Evolutionary conservation across 2,113 vertebrate species (phyloP).

Genomic region (Circaetus gallicus): DNA sequence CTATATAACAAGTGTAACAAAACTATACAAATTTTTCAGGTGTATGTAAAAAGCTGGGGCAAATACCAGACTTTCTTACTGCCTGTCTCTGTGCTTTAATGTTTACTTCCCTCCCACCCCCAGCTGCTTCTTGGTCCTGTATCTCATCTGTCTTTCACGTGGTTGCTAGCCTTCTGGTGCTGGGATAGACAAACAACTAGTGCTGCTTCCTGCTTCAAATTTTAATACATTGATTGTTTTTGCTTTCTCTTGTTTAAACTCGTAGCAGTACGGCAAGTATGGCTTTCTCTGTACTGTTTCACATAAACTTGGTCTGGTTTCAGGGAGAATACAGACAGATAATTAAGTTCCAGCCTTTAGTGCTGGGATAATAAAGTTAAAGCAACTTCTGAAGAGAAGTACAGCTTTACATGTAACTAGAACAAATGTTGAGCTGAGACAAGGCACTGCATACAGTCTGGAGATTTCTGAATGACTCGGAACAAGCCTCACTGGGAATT

Average conservation of each 20-base stretch:
- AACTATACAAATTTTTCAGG: not conserved
- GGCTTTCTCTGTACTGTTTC: not conserved
- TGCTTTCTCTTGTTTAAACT: not conserved
- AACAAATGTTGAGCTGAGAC: not conserved
- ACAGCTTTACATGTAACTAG: not conserved
- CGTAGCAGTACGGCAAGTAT: not conserved
- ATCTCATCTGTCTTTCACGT: not conserved
- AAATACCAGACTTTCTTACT: not conserved
- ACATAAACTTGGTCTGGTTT: not conserved
- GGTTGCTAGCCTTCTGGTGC: not conserved
- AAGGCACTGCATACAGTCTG: not conserved
- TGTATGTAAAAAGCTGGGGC: not conserved
- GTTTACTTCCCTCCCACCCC: not conserved
- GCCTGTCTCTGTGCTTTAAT: not conserved
- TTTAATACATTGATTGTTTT: not conserved
- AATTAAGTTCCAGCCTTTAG: not conserved
- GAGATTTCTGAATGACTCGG: not conserved
- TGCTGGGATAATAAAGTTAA: not conserved
- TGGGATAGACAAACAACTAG: not conserved
- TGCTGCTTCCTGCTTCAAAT: not conserved
- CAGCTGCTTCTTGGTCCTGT: not conserved
- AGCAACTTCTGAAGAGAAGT: not conserved
- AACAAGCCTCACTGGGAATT: not conserved
- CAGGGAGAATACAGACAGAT: not conserved
- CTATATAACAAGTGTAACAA: not conserved